Conservation (phyloP, 1,140 invertebrate genomes). For the Nasonia giraulti region DNA sequence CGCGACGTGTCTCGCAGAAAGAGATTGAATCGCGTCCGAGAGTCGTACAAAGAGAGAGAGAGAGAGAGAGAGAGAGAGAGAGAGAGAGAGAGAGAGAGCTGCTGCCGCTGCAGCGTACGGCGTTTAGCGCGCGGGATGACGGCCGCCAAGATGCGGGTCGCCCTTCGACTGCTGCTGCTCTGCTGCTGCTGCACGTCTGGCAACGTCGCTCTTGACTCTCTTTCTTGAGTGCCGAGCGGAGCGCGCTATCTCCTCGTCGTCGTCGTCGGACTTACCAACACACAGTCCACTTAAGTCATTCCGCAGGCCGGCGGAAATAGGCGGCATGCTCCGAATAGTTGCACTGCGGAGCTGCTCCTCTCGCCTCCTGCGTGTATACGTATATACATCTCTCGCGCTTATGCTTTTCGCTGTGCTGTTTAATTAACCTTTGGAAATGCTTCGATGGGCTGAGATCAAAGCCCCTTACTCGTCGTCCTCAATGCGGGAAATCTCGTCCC, state of each 20-base stretch:
- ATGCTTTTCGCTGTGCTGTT: too few relatives aligned
- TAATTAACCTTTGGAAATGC: too few relatives aligned
- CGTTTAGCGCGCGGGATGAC: neutral
- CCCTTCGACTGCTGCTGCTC: neutral
- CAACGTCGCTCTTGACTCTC: conserved; percentile 40
- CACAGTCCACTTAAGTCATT: conserved; percentile 46
- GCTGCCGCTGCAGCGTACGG: neutral
- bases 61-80: too few relatives aligned
- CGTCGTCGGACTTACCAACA: conserved; percentile 10
- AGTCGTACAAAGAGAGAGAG: neutral
- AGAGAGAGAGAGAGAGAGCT: too few relatives aligned
- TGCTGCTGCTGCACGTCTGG: conserved; percentile 24
- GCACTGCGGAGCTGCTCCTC: neutral
- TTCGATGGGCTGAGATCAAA: neutral
- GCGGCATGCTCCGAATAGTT: conserved; percentile 30
- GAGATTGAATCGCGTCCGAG: conserved; percentile 35
- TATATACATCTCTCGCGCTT: too few relatives aligned
- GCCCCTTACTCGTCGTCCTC: neutral
- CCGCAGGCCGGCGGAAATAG: conserved; percentile 40
- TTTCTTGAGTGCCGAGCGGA: neutral
- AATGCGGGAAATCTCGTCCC: neutral
- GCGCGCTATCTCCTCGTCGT: conserved; percentile 23
- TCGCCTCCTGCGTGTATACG: too few relatives aligned
- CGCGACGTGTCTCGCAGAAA: conserved; percentile 2
- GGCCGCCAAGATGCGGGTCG: conserved; percentile 36